Percentiles rank a stretch among this genome's conserved stretches.
Evolutionary conservation across 2,113 vertebrate species (phyloP).

Genomic region (Pollachius pollachius): DNA sequence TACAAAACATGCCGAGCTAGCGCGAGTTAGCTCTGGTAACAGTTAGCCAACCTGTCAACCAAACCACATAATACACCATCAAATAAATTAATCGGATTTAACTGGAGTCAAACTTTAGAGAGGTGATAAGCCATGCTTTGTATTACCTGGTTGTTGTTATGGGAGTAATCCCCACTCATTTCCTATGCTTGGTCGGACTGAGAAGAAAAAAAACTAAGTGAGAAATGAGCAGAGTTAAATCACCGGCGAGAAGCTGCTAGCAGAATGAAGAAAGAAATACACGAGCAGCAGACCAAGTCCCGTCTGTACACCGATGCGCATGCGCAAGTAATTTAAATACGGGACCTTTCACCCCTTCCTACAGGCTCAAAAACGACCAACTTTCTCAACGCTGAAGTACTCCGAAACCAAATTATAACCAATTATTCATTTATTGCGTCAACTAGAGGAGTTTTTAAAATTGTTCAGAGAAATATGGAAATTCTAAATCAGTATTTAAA

Average conservation of each 20-base stretch:
- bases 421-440: no score
- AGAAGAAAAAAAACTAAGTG: slow-evolving; percentile 34
- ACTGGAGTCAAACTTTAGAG: slow-evolving; percentile 8
- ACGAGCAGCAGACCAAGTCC: slow-evolving; percentile 90
- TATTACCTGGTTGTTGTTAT: slow-evolving; percentile 90
- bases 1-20: slow-evolving; percentile 41
- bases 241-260: slow-evolving; percentile 61
- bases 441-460: no score
- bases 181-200: slow-evolving; percentile 43
- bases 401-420: no score
- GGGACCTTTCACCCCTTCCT: slow-evolving; percentile 13
- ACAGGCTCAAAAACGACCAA: no score
- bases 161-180: slow-evolving; percentile 92
- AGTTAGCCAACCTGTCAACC: slow-evolving; percentile 57
- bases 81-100: slow-evolving; percentile 21
- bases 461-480: no score
- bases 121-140: slow-evolving; percentile 14
- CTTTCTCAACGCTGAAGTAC: no score
- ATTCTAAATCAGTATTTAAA: no score
- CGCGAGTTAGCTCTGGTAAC: slow-evolving; percentile 45
- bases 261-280: slow-evolving; percentile 70
- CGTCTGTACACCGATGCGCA: slow-evolving; percentile 78
- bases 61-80: slow-evolving; percentile 37
- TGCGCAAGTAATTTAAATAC: slow-evolving; percentile 74
- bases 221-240: slow-evolving; percentile 48